Percentiles rank a stretch among this genome's conserved stretches.
phyloP scores from a whole-genome alignment of 2,797 vertebrate species.

The Malurus splendens region DNA sequence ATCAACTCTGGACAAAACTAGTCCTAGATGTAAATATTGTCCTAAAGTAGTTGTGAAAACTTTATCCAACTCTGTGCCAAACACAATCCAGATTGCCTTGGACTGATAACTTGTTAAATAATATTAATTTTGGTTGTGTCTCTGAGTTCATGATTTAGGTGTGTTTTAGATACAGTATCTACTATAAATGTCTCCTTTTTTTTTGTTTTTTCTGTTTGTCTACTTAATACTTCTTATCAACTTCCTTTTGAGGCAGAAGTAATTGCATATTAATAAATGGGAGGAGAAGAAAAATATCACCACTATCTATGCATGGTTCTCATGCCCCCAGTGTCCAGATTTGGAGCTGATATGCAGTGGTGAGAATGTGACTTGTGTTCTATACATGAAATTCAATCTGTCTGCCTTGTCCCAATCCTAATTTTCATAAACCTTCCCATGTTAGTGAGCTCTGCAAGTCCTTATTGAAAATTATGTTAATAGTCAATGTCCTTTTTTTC shows the following conservation, averaged over 20 bases:
- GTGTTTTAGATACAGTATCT: background rate
- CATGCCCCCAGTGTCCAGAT: background rate
- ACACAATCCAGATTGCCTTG: background rate
- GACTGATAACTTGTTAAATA: background rate
- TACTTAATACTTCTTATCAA: background rate
- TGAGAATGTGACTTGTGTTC: background rate
- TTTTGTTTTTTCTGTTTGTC: background rate
- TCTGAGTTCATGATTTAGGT: background rate
- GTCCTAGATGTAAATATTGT: background rate
- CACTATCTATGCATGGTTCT: background rate
- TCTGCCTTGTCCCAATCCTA: background rate
- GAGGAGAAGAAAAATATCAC: rapidly evolving
- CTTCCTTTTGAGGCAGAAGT: background rate
- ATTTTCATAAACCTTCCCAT: background rate
- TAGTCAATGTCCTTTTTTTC: background rate
- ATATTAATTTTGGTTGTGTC: background rate
- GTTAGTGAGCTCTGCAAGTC: background rate
- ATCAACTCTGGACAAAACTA: background rate
- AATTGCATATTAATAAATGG: background rate
- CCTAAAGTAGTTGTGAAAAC: background rate
- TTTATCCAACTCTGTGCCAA: background rate
- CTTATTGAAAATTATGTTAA: background rate
- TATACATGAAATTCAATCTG: background rate
- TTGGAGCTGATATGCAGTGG: background rate
- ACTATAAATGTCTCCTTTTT: rapidly evolving